A percentile compares a stretch with the other conserved stretches of the same genome.
These are phyloP conservation scores for Noctua janthe DNA, from an alignment of 2,888 invertebrate species.

Conservation along the genomic window DNA sequence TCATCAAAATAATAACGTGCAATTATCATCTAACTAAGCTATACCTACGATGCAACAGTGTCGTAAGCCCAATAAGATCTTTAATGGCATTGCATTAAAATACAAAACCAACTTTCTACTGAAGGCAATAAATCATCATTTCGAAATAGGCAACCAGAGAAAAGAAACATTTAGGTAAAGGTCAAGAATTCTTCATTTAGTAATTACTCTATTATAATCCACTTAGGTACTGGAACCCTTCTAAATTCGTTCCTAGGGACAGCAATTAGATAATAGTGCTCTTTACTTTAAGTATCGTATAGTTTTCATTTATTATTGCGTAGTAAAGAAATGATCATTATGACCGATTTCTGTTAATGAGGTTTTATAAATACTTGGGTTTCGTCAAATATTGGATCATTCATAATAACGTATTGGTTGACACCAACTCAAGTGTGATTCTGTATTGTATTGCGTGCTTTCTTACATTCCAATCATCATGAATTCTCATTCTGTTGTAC, in stretches of 20 bases:
- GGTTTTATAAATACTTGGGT: constrained; percentile 32
- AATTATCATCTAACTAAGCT: background rate
- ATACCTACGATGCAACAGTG: background rate
- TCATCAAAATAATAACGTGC: background rate
- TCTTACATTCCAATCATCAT: background rate
- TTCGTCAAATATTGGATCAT: background rate
- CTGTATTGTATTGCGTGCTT: too few relatives aligned
- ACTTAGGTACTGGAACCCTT: constrained; percentile 12
- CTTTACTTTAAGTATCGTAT: background rate
- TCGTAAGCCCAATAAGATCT: background rate
- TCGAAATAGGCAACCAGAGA: background rate
- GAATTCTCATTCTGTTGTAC: constrained; percentile 10
- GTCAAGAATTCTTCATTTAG: constrained; percentile 10
- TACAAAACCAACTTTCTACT: background rate
- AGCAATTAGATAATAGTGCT: constrained; percentile 16
- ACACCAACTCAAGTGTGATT: too few relatives aligned
- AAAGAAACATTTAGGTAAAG: background rate
- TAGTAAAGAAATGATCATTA: constrained; percentile 18
- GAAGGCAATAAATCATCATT: constrained; percentile 21
- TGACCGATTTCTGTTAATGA: constrained; percentile 18
- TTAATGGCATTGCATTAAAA: background rate
- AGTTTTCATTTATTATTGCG: background rate
- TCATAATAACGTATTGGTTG: background rate
- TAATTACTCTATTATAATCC: constrained; percentile 36
- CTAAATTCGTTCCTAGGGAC: constrained; percentile 16